phyloP scores from a whole-genome alignment of 2,888 invertebrate species.

The Drosophila aldrichi region DNA sequence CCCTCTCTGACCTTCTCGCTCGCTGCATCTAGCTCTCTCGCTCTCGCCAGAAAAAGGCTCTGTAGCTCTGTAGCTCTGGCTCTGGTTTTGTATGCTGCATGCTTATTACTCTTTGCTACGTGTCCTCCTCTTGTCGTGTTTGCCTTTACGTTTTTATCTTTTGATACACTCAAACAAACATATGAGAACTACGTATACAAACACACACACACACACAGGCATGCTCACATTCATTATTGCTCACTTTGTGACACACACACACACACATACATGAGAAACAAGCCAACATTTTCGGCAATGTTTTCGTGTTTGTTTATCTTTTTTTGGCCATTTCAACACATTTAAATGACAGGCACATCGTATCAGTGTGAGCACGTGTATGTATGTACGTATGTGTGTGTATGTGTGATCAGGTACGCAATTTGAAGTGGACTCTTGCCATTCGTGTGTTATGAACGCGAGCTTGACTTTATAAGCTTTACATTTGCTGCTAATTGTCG shows the following conservation, averaged over 20 bases:
- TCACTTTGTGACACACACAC: slow-evolving; percentile 65
- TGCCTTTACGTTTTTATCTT: slow-evolving; percentile 77
- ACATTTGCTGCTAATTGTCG: slow-evolving; percentile 44
- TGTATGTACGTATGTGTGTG: neutral
- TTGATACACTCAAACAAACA: slow-evolving; percentile 73
- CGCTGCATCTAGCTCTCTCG: neutral
- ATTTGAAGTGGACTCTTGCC: slow-evolving; percentile 23
- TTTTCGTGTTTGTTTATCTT: slow-evolving; percentile 68
- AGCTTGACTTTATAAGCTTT: slow-evolving; percentile 40
- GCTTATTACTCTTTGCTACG: slow-evolving; percentile 79
- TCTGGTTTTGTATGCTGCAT: slow-evolving; percentile 70
- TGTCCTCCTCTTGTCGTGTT: slow-evolving; percentile 61
- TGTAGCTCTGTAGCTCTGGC: slow-evolving; percentile 30
- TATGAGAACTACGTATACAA: slow-evolving; percentile 26
- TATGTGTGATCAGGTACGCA: slow-evolving; percentile 25
- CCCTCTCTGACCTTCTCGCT: neutral
- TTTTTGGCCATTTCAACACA: slow-evolving; percentile 74
- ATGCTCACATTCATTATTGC: slow-evolving; percentile 56
- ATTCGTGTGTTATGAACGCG: slow-evolving; percentile 20
- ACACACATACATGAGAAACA: slow-evolving; percentile 32
- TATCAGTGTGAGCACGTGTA: neutral
- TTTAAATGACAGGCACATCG: slow-evolving; percentile 60
- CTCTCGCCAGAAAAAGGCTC: slow-evolving; percentile 48
- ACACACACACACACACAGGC: slow-evolving; percentile 21
- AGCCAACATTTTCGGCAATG: slow-evolving; percentile 52